These are phyloP conservation scores for Pandemis heparana DNA, from an alignment of 2,888 invertebrate species.

Conservation along the genomic window DNA sequence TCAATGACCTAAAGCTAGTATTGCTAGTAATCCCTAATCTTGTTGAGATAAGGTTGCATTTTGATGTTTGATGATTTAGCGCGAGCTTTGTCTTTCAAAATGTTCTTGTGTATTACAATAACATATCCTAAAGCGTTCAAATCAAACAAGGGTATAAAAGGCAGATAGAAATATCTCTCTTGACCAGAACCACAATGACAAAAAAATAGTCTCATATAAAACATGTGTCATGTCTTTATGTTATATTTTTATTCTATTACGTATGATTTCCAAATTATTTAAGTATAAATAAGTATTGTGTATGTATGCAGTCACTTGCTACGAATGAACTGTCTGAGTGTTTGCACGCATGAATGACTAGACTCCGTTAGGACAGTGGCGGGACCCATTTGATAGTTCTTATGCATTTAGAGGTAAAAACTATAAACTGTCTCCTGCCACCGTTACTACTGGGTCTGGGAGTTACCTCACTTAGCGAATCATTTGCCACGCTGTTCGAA, in stretches of 20 bases:
- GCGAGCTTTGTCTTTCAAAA: background rate
- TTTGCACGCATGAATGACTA: conserved; percentile 27
- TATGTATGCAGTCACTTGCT: conserved; percentile 32
- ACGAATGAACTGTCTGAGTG: conserved; percentile 20
- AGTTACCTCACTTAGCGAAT: conserved; percentile 31
- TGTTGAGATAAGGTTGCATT: background rate
- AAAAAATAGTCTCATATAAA: too few relatives aligned
- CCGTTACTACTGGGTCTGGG: background rate
- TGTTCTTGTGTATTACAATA: too few relatives aligned
- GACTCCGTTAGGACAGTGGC: background rate
- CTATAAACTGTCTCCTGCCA: background rate
- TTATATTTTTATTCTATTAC: too few relatives aligned
- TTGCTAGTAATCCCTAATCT: background rate
- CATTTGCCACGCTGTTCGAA: conserved; percentile 74
- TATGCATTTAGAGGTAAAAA: background rate
- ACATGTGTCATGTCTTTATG: background rate
- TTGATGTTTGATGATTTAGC: background rate
- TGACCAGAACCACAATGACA: too few relatives aligned
- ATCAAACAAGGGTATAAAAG: too few relatives aligned
- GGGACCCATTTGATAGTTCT: background rate
- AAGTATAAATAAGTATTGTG: background rate
- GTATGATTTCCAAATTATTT: background rate
- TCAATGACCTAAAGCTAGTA: background rate
- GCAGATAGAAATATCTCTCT: too few relatives aligned
- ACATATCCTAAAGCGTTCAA: too few relatives aligned